These are phyloP conservation scores for Allophyes oxyacanthae DNA, from an alignment of 2,888 invertebrate species.

Conservation along the genomic window DNA sequence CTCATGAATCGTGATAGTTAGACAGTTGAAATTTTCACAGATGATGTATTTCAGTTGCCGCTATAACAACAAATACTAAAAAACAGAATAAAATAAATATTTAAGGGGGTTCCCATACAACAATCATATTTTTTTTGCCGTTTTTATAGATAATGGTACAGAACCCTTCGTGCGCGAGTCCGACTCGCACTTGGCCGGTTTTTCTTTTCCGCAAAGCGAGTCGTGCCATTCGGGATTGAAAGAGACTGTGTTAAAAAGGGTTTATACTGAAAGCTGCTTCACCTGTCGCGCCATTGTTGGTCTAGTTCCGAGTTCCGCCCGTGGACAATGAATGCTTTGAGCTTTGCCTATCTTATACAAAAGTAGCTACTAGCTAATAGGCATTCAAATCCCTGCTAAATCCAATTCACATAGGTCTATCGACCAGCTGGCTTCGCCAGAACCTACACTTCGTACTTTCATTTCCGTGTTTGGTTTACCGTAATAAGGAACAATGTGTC, in stretches of 20 bases:
- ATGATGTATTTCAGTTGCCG: too few species aligned
- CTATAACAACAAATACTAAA: too few species aligned
- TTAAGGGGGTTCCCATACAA: too few species aligned
- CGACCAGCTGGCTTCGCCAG: background rate
- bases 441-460: constrained; percentile 4
- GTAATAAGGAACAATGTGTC: background rate
- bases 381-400: constrained; percentile 10
- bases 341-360: constrained; percentile 9
- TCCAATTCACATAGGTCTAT: constrained; percentile 2
- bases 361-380: constrained; percentile 15
- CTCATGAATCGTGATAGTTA: too few species aligned
- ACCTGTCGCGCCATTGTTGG: constrained; percentile 54
- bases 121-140: too few species aligned
- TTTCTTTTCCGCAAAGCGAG: constrained; percentile 18
- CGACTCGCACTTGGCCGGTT: too few species aligned
- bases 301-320: constrained; percentile 30
- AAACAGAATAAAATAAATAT: too few species aligned
- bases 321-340: constrained; percentile 32
- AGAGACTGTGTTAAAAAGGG: constrained; percentile 48
- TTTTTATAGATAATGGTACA: too few species aligned
- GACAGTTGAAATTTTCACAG: too few species aligned
- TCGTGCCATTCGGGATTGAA: constrained; percentile 3
- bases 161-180: too few species aligned
- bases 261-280: constrained; percentile 55
- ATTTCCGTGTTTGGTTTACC: constrained; percentile 15